phyloP scores from a whole-genome alignment of 2,797 vertebrate species.

The Lacerta agilis region DNA sequence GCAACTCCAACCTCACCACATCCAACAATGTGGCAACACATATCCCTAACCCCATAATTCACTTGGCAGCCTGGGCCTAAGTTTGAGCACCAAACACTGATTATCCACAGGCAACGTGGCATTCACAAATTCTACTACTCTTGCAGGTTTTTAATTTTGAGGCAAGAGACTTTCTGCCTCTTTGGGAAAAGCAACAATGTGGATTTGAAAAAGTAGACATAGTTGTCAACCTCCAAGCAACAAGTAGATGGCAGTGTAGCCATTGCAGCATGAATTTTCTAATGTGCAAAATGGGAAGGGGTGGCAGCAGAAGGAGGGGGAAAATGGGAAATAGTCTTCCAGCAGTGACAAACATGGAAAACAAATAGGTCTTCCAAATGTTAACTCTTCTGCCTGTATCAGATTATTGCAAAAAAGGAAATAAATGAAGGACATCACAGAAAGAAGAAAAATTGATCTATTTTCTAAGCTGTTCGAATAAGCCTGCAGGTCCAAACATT shows the following conservation, averaged over 20 bases:
- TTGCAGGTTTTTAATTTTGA: not conserved
- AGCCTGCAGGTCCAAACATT: slow-evolving; percentile 49
- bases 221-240: slow-evolving; percentile 65
- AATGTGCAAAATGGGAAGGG: slow-evolving; percentile 60
- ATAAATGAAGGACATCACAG: slow-evolving; percentile 65
- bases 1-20: not conserved
- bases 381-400: slow-evolving; percentile 67
- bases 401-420: slow-evolving; percentile 70
- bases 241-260: slow-evolving; percentile 82
- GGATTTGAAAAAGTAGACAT: slow-evolving; percentile 50
- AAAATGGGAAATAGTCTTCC: not conserved
- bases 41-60: not conserved
- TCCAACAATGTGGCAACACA: not conserved
- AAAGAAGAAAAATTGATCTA: slow-evolving; percentile 48
- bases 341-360: slow-evolving; percentile 61
- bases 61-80: not conserved
- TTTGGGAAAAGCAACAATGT: not conserved
- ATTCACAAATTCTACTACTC: not conserved
- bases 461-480: slow-evolving; percentile 46
- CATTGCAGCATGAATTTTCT: slow-evolving; percentile 76
- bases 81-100: not conserved
- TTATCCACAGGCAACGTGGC: not conserved
- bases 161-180: slow-evolving; percentile 25
- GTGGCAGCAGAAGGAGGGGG: not conserved
- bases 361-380: slow-evolving; percentile 70